Evolutionary conservation across 2,113 vertebrate genomes (phyloP).

Genomic region (Trematocara nigrifrons): DNA sequence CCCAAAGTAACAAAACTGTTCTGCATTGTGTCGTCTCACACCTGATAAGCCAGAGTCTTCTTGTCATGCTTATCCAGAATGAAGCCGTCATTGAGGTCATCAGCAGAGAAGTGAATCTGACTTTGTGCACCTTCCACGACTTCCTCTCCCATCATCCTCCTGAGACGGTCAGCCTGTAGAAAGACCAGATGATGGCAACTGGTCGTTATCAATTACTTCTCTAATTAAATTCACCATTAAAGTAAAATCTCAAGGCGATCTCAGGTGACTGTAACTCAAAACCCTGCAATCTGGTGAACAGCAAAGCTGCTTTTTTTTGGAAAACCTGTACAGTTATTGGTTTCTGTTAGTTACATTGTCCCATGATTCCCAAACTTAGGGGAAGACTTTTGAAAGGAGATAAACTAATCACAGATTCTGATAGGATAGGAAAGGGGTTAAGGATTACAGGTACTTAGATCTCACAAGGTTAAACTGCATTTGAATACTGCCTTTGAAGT

Average conservation of each 20-base stretch:
- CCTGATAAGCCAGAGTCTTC: conserved; percentile 81
- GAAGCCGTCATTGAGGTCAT: conserved; percentile 90
- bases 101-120: conserved; percentile 80
- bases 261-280: not conserved
- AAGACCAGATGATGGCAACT: not conserved
- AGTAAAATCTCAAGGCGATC: not conserved
- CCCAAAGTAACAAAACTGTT: not conserved
- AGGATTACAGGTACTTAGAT: not conserved
- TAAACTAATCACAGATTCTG: not conserved
- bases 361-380: not conserved
- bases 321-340: not conserved
- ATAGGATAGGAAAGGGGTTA: not conserved
- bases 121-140: conserved; percentile 37
- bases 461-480: not conserved
- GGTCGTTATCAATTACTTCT: not conserved
- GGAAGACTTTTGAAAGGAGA: not conserved
- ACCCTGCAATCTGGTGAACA: not conserved
- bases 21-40: conserved; percentile 15
- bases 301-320: fast-evolving
- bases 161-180: conserved; percentile 83
- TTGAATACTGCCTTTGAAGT: not conserved
- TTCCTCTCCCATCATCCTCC: conserved; percentile 84
- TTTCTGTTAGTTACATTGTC: not conserved
- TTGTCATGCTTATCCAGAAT: conserved; percentile 82
- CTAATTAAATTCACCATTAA: not conserved